Percentiles rank a stretch among this genome's conserved stretches.
phyloP scores from a whole-genome alignment of 2,888 invertebrate species.

The Terebella lapidaria region DNA sequence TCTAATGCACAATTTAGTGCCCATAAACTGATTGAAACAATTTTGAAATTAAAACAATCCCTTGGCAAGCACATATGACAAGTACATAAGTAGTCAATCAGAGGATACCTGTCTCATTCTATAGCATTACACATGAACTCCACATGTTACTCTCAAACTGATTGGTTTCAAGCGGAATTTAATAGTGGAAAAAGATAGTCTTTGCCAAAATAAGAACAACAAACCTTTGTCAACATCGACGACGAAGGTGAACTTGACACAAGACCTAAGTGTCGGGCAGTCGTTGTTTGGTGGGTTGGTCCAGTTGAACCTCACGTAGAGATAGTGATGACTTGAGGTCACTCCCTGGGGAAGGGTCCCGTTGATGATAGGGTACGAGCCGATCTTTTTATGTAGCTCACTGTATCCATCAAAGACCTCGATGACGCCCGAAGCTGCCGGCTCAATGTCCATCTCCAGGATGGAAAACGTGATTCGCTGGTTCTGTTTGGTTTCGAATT shows the following conservation, averaged over 20 bases:
- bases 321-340: constrained; percentile 73
- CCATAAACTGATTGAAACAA: no score
- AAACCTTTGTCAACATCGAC: constrained; percentile 67
- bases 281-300: constrained; percentile 21
- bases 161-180: no score
- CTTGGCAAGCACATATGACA: no score
- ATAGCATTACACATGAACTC: no score
- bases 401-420: constrained; percentile 34
- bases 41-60: no score
- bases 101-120: no score
- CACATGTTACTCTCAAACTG: no score
- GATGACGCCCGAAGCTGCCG: constrained; percentile 56
- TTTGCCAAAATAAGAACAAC: no score
- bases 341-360: constrained; percentile 78
- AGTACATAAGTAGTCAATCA: no score
- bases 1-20: no score
- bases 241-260: constrained; percentile 70
- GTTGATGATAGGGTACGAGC: constrained; percentile 63
- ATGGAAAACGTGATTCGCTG: constrained; percentile 82
- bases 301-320: constrained; percentile 70
- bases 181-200: no score
- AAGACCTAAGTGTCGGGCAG: constrained; percentile 67
- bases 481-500: constrained; percentile 53
- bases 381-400: background rate
- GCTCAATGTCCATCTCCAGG: constrained; percentile 68